Evolutionary conservation across 2,888 invertebrate genomes (phyloP), one percentile per base, ranked within the genome.

Genomic region (Hartigia nigra): DNA sequence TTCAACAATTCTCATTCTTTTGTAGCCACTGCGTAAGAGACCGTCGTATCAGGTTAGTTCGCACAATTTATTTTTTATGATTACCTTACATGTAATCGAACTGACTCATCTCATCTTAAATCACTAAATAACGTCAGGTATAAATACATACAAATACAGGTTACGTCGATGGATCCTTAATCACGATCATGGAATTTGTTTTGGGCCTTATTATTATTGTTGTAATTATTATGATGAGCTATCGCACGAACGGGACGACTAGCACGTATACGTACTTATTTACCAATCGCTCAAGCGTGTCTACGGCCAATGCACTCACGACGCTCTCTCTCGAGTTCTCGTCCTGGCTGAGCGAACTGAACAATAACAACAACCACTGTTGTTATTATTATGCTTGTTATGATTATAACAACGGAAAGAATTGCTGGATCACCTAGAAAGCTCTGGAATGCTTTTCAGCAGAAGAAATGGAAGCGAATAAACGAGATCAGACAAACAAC

Each of bases 251-350:
- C 72, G 72, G 14, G 12, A 31, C 72, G 31, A 14, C 31, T 12
- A 12, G 72, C 31, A 72, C 72, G 72, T 72, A 72, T 12, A 31
- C 31, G 12, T 34, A 72, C 31, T 72, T 72, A 31, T 72, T 72
- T 34, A 31, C 31, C 72, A 32, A 23, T 32, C 72, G 31, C 12
- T 72, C 31, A 31, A 72, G 72, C 72, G 72, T 31, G 9, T 23
- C 39, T 55, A 32, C 72, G 72, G 72, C 31, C 72, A 72, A 72
- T 72, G 72, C 72, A 72, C 72, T 14, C 72, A 9, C 72, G 72
- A 31, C 72, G 72, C 72, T 31, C 72, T 34, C 31, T 34, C 31
- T 34, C 12, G 72, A 12, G 31, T 34, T 72, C 72, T 72, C 70
- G 31, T 31, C 72, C 31, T 12, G 31, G 72, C 72, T 34, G 72